Evolutionary conservation across 2,113 vertebrate species (phyloP), one percentile per base, ranked within the genome.

Genomic region (Brachypodius melanocephalos): DNA sequence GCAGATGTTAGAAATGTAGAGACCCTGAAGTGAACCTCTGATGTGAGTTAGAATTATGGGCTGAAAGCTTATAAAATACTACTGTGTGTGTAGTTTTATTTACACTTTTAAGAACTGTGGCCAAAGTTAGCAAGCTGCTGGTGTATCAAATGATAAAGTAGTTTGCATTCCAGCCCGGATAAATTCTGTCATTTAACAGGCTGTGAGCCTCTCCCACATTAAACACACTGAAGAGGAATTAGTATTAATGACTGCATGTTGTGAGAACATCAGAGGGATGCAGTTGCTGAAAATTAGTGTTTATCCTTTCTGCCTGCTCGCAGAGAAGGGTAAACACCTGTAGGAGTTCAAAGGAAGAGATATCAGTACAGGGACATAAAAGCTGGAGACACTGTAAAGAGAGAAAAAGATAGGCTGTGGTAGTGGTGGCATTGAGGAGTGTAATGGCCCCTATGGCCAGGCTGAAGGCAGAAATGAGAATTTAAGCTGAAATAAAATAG

Each of bases 191-290:
- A 54, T 62, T 91, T n/a, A 63, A 12, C 48, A 32, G 0, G 2
- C 59, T 51, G 22, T 61, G 61, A 68, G 38, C 52, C 17, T 71
- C 90, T 93, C 94, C 78, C 73, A 83, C 42, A 0, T 21, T 18
- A 48, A 63, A 26, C 14, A 34, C 5, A 0, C 32, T 63, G 63
- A 51, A 59, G 77, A 66, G 51, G 48, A 90, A 61, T 67, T 94
- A 75, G 75, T 75, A 65, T 82, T 96, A 95, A 97, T 93, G 69
- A 75, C 57, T 75, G 22, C 32, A 7, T 92, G 85, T 93, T 94
- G 55, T 89, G 86, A 95, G 61, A 79, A 43, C 21, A 85, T 61
- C 17, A 74, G 89, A 85, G 57, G 18, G 65, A 81, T 61, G 6
- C 63, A 71, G n/a, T 45, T 0, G 0, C 72, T 89, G 67, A 34